These are phyloP conservation scores for Murina feae DNA, from an alignment of 2,113 vertebrate species.

Conservation along the genomic window DNA sequence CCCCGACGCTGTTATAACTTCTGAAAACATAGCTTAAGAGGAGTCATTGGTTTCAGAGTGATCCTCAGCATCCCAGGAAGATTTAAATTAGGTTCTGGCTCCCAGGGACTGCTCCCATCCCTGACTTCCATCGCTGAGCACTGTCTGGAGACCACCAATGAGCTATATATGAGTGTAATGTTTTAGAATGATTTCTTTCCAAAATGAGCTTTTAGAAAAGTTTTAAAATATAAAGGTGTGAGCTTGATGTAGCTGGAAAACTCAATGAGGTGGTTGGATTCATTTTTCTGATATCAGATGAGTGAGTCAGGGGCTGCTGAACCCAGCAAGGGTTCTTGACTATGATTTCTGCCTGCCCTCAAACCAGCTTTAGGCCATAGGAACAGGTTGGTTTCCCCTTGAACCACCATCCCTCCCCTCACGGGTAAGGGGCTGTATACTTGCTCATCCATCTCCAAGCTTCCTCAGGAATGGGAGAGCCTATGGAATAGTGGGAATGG, in stretches of 20 bases:
- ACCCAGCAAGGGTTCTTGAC: background rate
- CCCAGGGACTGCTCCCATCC: too few species aligned
- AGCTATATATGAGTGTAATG: background rate
- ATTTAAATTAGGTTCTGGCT: background rate
- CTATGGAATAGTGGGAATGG: background rate
- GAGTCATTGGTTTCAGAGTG: background rate
- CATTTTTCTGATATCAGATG: background rate
- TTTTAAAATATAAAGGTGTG: background rate
- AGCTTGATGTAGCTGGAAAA: background rate
- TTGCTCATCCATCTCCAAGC: background rate
- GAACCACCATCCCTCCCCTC: background rate
- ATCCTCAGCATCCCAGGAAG: background rate
- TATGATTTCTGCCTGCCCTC: background rate
- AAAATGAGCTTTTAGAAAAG: background rate
- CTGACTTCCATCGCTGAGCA: too few species aligned
- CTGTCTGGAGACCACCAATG: background rate
- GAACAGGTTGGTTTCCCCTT: background rate
- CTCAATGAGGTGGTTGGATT: background rate
- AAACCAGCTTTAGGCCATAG: background rate
- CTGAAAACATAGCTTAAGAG: background rate
- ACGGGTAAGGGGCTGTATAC: background rate
- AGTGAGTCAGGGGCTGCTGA: background rate
- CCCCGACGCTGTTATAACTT: background rate
- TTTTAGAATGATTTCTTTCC: constrained; percentile 16
- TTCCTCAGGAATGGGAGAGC: background rate